phyloP scores from a whole-genome alignment of 2,888 invertebrate genomes.

The Eristalis arbustorum region DNA sequence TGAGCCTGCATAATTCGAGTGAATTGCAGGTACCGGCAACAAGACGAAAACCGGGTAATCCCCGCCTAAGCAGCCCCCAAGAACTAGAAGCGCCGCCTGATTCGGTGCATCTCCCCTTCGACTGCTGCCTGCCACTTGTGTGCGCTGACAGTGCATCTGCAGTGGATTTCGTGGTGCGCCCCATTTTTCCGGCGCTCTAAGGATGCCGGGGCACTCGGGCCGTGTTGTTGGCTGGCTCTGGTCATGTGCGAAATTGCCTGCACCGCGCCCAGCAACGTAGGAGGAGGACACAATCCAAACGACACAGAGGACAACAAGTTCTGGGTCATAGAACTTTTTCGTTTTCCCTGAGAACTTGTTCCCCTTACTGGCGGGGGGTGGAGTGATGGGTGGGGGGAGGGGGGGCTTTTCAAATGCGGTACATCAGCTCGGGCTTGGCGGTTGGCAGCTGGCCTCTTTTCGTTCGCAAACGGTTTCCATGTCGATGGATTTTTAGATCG shows the following conservation, averaged over 20 bases:
- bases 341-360: not conserved
- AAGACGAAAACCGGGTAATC: not conserved
- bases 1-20: conserved; percentile 22
- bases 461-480: conserved; percentile 16
- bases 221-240: conserved; percentile 14
- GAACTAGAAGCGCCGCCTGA: not conserved
- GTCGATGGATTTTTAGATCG: conserved; percentile 27
- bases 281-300: conserved; percentile 6
- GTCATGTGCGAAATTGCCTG: conserved; percentile 41
- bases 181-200: conserved; percentile 10
- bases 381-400: not conserved
- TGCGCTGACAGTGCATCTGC: conserved; percentile 4
- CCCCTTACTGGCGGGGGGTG: not conserved
- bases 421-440: not conserved
- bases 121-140: not conserved
- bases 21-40: not conserved
- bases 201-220: not conserved
- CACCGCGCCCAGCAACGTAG: not conserved
- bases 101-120: not conserved
- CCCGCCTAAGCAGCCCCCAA: not conserved
- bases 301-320: conserved; percentile 32
- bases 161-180: conserved; percentile 1
- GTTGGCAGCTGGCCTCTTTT: conserved; percentile 17
- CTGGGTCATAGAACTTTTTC: conserved; percentile 47
- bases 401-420: not conserved